Evolutionary conservation across 2,888 invertebrate genomes (phyloP), one percentile per base, ranked within the genome.

Genomic region (Callimorpha dominula): DNA sequence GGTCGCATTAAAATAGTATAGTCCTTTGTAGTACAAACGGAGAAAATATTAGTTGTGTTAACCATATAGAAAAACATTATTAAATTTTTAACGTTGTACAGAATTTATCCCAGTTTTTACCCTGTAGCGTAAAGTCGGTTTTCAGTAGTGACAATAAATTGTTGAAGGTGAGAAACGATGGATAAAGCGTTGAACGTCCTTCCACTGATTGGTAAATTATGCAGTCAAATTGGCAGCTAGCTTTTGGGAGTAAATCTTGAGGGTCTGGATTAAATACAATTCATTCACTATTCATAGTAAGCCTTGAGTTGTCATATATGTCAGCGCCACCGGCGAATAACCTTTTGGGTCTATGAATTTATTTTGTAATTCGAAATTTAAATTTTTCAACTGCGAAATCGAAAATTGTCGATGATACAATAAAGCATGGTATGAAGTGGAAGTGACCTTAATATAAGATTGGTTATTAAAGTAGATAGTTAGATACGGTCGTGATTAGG

Each of bases 401-500:
- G 52, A n/a, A n/a, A n/a, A 54, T 54, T n/a, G 9, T n/a, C n/a
- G n/a, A 46, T 46, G 43, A 9, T 46, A 46, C 4, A 46, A 46
- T 46, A 12, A 20, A 49, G 9, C 49, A 49, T 42, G 12, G 17
- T 57, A 79, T 76, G 84, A 81, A 77, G 72, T 80, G 77, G 78
- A 78, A 78, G 72, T 72, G 78, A 80, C 82, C 85, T 70, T 78
- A 63, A 83, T 79, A 76, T 49, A 70, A 81, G 76, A 79, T 80
- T 77, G 73, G 84, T 83, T 87, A 89, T 88, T 86, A 86, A 46
- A 57, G 43, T 54, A 82, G 81, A 78, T 77, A 77, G 78, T 40
- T 79, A 83, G 76, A 76, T 82, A 84, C 76, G 81, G 84, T 83
- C 81, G 82, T 80, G 86, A 87, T 89, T 87, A 88, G 82, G 81